Evolutionary conservation across 2,888 invertebrate species (phyloP).

Genomic region (Andricus curvator): DNA sequence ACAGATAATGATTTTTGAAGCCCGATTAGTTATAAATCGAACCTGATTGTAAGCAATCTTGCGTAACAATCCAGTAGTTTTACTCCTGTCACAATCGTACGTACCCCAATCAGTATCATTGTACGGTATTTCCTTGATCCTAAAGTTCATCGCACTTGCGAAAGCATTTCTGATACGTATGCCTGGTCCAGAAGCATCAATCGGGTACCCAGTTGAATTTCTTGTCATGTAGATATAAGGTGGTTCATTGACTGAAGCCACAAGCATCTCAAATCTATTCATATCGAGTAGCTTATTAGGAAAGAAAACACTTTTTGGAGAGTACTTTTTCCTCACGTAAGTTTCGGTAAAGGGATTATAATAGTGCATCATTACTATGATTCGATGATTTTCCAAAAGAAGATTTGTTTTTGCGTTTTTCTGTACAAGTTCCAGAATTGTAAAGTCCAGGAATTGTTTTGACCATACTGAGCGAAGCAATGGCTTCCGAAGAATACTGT

Average conservation of each 20-base stretch:
- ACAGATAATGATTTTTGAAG: background rate
- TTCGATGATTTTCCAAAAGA: no score
- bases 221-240: background rate
- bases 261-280: background rate
- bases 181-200: background rate
- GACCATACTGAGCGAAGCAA: background rate
- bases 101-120: background rate
- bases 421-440: no score
- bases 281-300: background rate
- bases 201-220: background rate
- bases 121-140: background rate
- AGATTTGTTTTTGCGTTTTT: no score
- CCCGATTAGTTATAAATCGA: background rate
- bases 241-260: background rate
- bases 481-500: background rate
- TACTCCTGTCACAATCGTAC: background rate
- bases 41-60: background rate
- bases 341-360: background rate
- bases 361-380: no score
- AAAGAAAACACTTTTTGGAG: background rate
- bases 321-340: background rate
- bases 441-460: no score
- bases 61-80: background rate
- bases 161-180: background rate
- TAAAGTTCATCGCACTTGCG: background rate